These are phyloP conservation scores for Drosophila busckii DNA, from an alignment of 1,140 invertebrate genomes.

Conservation along the genomic window DNA sequence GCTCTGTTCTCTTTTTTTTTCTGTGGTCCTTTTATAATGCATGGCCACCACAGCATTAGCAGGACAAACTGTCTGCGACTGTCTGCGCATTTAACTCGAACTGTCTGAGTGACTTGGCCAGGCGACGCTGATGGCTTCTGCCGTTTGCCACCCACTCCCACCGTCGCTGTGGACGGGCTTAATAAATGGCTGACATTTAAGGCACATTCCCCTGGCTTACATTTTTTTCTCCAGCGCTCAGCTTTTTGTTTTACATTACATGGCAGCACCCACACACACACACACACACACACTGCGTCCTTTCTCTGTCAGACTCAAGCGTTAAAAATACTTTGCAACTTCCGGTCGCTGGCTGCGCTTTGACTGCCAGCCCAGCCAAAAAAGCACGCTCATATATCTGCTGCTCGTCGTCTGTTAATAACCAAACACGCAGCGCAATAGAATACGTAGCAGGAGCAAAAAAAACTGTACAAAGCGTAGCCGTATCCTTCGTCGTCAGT, in stretches of 20 bases:
- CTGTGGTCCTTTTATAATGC: too few relatives aligned
- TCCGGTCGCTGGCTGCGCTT: conserved; percentile 43
- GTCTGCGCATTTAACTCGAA: conserved; percentile 23
- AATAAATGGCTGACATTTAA: conserved; percentile 66
- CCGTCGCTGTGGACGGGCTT: conserved; percentile 36
- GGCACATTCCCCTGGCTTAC: conserved; percentile 41
- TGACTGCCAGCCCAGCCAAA: conserved; percentile 51
- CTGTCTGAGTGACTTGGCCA: conserved; percentile 18
- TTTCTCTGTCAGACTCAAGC: conserved; percentile 19
- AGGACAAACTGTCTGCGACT: conserved; percentile 13
- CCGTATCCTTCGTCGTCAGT: conserved; percentile 3
- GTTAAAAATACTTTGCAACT: conserved; percentile 64
- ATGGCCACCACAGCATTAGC: neutral
- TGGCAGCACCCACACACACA: conserved; percentile 28
- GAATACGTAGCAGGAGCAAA: neutral
- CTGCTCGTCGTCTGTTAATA: conserved; percentile 49
- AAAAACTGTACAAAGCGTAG: neutral
- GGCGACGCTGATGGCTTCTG: conserved; percentile 12
- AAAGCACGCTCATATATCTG: conserved; percentile 54
- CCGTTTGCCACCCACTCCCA: conserved; percentile 49
- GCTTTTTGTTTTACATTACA: conserved; percentile 59
- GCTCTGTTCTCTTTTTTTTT: too few relatives aligned
- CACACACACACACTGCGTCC: neutral
- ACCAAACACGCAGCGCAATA: conserved; percentile 26
- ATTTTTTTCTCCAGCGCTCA: conserved; percentile 60